A percentile compares a stretch with the other conserved stretches of the same genome.
These are phyloP conservation scores for Sesamia nonagrioides DNA, from an alignment of 1,140 invertebrate genomes.

Conservation along the genomic window DNA sequence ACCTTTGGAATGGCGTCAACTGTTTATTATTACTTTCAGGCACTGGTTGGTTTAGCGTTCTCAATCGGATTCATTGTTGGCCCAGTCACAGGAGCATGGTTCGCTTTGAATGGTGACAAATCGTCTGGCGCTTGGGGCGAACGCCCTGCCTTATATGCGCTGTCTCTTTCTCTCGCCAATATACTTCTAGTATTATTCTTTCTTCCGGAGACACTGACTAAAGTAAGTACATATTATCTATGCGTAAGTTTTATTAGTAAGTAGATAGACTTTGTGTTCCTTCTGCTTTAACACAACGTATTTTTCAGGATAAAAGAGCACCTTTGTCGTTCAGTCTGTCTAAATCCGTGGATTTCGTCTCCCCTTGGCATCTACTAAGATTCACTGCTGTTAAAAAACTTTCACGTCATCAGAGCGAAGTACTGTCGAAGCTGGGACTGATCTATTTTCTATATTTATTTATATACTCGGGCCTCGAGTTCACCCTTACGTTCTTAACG, in stretches of 20 bases:
- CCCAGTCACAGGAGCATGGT: slow-evolving; percentile 97
- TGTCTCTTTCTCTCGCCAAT: slow-evolving; percentile 93
- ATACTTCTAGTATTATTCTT: slow-evolving; percentile 92
- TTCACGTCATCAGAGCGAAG: slow-evolving; percentile 87
- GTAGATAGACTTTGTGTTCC: slow-evolving; percentile 53
- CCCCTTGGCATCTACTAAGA: slow-evolving; percentile 88
- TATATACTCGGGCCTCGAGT: slow-evolving; percentile 98
- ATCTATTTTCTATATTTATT: slow-evolving; percentile 99
- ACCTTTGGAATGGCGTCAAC: neutral
- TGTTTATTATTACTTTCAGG: slow-evolving; percentile 89
- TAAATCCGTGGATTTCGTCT: slow-evolving; percentile 91
- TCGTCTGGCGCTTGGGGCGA: slow-evolving; percentile 91
- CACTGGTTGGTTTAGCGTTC: slow-evolving; percentile 98
- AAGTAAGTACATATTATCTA: no score
- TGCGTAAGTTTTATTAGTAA: no score
- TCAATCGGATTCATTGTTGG: slow-evolving; percentile 99
- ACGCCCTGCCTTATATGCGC: slow-evolving; percentile 95
- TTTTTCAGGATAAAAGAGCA: slow-evolving; percentile 90
- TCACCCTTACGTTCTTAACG: slow-evolving; percentile 98
- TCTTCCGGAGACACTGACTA: slow-evolving; percentile 95
- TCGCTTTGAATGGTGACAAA: slow-evolving; percentile 90
- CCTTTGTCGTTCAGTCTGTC: slow-evolving; percentile 90
- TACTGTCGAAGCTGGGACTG: slow-evolving; percentile 92
- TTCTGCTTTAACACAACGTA: slow-evolving; percentile 46
- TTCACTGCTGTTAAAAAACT: slow-evolving; percentile 90